Evolutionary conservation across 1,140 invertebrate genomes (phyloP).

Genomic region (Uloborus diversus): DNA sequence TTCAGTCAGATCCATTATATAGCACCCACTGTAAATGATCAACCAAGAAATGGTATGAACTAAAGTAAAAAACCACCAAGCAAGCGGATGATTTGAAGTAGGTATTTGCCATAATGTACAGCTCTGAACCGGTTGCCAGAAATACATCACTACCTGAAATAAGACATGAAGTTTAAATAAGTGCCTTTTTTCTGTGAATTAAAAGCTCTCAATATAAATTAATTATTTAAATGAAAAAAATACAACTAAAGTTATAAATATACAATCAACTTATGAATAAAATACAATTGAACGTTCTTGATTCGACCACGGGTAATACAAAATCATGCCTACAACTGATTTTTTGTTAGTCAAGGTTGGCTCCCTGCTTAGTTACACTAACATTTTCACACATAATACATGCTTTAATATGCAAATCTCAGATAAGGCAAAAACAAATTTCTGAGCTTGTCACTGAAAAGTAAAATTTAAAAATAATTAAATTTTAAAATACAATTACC

Average conservation of each 20-base stretch:
- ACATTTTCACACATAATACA: background rate
- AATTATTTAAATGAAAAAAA: background rate
- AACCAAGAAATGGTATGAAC: constrained; percentile 59
- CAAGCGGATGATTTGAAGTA: constrained; percentile 33
- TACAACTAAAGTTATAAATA: background rate
- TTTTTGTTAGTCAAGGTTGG: background rate
- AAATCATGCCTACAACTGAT: background rate
- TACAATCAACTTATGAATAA: background rate
- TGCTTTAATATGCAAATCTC: background rate
- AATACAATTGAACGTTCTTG: background rate
- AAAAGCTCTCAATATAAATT: background rate
- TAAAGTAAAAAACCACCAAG: constrained; percentile 57
- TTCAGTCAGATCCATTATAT: constrained; percentile 58
- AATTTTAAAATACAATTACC: constrained; percentile 4
- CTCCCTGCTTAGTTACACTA: background rate
- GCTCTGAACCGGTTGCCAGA: constrained; percentile 51
- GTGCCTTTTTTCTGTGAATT: too few species aligned
- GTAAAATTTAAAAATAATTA: background rate
- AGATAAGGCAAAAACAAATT: background rate
- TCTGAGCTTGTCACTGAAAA: background rate
- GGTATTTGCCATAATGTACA: constrained; percentile 57
- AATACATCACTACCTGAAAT: constrained; percentile 57
- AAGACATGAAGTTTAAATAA: background rate
- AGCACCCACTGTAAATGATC: constrained; percentile 56
- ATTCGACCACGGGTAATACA: background rate